Evolutionary conservation across 1,140 invertebrate species (phyloP).

Genomic region (Drosophila auraria): DNA sequence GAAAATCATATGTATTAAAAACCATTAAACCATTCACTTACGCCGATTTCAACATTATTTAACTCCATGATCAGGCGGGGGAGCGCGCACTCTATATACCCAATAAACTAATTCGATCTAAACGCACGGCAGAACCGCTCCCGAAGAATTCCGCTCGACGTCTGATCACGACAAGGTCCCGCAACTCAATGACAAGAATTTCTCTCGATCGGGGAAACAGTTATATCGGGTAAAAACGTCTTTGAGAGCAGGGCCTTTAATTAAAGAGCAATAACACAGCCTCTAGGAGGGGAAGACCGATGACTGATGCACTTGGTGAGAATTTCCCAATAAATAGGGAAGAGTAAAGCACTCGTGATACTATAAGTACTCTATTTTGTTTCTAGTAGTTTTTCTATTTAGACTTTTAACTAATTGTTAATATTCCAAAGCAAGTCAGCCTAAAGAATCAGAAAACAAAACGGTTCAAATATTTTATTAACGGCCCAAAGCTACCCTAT

Average conservation of each 20-base stretch:
- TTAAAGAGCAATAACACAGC: slow-evolving; percentile 32
- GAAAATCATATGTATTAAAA: neutral
- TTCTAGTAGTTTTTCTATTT: neutral
- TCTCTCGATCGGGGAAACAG: slow-evolving; percentile 49
- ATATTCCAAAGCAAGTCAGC: neutral
- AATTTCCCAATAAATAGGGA: slow-evolving; percentile 8
- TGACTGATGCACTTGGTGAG: neutral
- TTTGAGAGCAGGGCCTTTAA: slow-evolving; percentile 9
- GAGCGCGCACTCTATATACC: slow-evolving; percentile 29
- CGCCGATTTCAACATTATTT: slow-evolving; percentile 51
- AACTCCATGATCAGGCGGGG: slow-evolving; percentile 56
- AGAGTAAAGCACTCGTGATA: slow-evolving; percentile 8
- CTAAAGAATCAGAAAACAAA: neutral
- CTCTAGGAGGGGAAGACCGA: slow-evolving; percentile 16
- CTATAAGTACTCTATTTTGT: neutral
- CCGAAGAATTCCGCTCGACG: slow-evolving; percentile 15
- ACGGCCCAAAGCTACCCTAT: slow-evolving; percentile 32
- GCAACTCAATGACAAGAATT: slow-evolving; percentile 53
- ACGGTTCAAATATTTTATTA: slow-evolving; percentile 34
- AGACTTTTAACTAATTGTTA: neutral
- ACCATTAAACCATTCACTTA: slow-evolving; percentile 24
- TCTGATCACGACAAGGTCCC: slow-evolving; percentile 39
- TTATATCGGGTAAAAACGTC: slow-evolving; percentile 23
- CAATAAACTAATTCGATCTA: slow-evolving; percentile 39
- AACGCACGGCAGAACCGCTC: slow-evolving; percentile 1